Conservation (phyloP, 2,113 vertebrate species). For the Spilogale gracilis region DNA sequence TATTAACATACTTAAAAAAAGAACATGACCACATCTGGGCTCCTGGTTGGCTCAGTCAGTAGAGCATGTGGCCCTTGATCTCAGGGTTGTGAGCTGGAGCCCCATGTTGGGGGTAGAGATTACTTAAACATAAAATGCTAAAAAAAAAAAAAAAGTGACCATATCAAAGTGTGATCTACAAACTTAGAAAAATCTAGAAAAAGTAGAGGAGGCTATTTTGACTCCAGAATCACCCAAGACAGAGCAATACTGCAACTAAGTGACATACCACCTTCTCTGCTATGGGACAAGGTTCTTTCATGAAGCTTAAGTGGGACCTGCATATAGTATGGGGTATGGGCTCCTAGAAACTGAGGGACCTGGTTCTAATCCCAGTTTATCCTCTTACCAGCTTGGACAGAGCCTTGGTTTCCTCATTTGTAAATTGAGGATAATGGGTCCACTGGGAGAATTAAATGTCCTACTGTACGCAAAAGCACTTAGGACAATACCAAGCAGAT, state of each 20-base stretch:
- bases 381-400: neutral
- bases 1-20: constrained; percentile 50
- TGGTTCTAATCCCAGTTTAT: neutral
- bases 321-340: neutral
- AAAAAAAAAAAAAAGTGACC: neutral
- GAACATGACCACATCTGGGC: neutral
- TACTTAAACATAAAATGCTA: neutral
- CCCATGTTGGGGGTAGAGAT: neutral
- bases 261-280: neutral
- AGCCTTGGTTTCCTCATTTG: constrained; percentile 19
- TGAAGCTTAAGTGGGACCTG: neutral
- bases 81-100: neutral
- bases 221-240: neutral
- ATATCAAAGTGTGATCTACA: neutral
- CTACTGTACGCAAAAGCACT: constrained; percentile 16
- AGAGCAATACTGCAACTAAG: neutral
- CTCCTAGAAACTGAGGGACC: neutral
- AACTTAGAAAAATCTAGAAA: constrained; percentile 13
- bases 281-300: neutral
- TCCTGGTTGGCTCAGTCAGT: neutral
- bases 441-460: constrained; percentile 33
- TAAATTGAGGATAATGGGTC: neutral
- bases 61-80: neutral
- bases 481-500: neutral
- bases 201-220: neutral